Evolutionary conservation across 2,113 vertebrate genomes (phyloP), one percentile per base, ranked within the genome.

Genomic region (Mus pahari): DNA sequence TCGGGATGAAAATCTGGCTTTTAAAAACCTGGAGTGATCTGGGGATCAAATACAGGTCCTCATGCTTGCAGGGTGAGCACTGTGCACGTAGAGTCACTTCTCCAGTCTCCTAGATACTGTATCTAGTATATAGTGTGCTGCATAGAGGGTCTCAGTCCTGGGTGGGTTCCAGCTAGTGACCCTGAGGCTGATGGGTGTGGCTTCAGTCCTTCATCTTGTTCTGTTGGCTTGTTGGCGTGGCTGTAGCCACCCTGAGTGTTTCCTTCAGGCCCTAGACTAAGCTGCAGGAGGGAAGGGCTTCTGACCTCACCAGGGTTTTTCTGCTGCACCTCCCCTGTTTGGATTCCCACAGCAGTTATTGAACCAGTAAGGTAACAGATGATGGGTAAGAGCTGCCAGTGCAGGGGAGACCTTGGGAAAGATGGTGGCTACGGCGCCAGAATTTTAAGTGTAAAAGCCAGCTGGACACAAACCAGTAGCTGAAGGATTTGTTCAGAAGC

Each of bases 241-340:
- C 11, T 1, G 45, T 16, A 3, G 22, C 68, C 8, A 0, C 7
- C 31, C 45, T 7, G 13, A 14, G 8, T 0, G 22, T 1, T n/a
- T 71, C 66, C 26, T 12, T 50, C 62, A 68, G 84, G 26, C 5
- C 0, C 14, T 28, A 31, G 50, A 45, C 0, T 7, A 14, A 31
- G 64, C 50, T 53, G 19, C 36, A 22, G 0, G 28, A 66, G 55
- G 45, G 11, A 6, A 50, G 53, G 13, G 77, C 55, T 22, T 9
- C 10, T 36, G 33, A 50, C 26, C 42, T 79, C 33, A 36, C 66
- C 10, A 50, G 2, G 36, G 31, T 48, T 22, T 36, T 58, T 39
- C 64, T 33, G 28, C 73, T 60, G 58, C 17, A 84, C 31, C 14
- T 64, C 8, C 33, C 17, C 1, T 11, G 7, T 73, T 79, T 5